Evolutionary conservation across 1,140 invertebrate species (phyloP), one percentile per base, ranked within the genome.

Genomic region (Dreissena polymorpha): DNA sequence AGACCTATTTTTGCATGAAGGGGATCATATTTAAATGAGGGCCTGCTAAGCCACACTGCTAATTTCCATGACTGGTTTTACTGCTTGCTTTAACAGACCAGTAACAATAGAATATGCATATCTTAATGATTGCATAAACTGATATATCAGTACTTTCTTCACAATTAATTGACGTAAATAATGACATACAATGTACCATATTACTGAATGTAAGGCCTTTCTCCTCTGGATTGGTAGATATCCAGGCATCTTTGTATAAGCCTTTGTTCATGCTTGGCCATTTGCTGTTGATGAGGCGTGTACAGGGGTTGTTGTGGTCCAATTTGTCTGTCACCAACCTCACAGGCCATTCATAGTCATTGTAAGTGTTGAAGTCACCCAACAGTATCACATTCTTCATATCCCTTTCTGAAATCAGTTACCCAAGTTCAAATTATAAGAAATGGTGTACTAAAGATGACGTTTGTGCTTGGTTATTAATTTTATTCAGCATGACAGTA

Each of bases 301-400:
- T 39, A 39, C 81, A 83, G 29, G 64, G 72, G 71, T 83, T 83
- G 18, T 29, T 39, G 23, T 67, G 29, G 8, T 21, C 55, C 18
- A 69, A 25, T 51, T 10, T 70, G 25, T 65, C 60, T 23, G 86
- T 86, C 3, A 91, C 85, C 50, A 91, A 14, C 21, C 79, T 25
- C 16, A 90, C 53, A 49, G 90, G 89, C 72, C 73, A 79, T 29
- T 88, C 84, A 81, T 86, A 91, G 70, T 91, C 88, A 60, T 73
- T 78, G 73, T 91, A 91, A 18, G 86, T 87, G 63, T 90, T 91
- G 65, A 91, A 89, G 82, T 91, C 90, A 16, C 90, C 90, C 8
- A 90, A 65, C 27, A 91, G 68, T 13, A 91, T 65, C 18, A 88
- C 86, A 87, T 90, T 86, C 21, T 71, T 63, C 14, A 89, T 55